Percentiles rank a stretch among this genome's conserved stretches.
phyloP scores from a whole-genome alignment of 1,140 invertebrate species.

The Sogatella furcifera region DNA sequence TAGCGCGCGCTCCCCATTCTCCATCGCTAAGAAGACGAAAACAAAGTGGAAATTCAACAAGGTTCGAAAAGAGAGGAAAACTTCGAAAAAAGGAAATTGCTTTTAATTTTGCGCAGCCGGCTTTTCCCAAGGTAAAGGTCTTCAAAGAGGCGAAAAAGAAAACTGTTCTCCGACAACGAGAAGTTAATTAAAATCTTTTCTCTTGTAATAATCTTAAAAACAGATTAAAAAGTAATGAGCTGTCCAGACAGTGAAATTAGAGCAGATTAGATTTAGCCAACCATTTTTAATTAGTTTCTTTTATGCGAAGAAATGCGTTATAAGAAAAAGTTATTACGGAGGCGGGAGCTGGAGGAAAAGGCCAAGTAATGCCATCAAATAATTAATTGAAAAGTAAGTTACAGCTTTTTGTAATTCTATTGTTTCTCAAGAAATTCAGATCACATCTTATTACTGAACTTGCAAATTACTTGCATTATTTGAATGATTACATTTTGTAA shows the following conservation, averaged over 20 bases:
- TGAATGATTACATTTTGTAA: too few species aligned
- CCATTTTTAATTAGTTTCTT: conserved; percentile 19
- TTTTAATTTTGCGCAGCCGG: too few species aligned
- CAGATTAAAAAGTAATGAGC: conserved; percentile 37
- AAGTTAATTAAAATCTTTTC: conserved; percentile 23
- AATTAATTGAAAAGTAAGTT: conserved; percentile 15
- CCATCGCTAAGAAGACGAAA: too few species aligned
- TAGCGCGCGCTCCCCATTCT: too few species aligned
- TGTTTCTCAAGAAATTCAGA: too few species aligned
- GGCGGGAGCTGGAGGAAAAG: conserved; percentile 7
- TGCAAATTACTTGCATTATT: too few species aligned
- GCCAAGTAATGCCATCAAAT: conserved; percentile 15
- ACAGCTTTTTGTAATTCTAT: background rate
- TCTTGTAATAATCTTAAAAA: conserved; percentile 33
- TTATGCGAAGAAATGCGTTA: conserved; percentile 1
- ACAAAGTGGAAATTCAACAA: too few species aligned
- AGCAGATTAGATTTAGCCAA: conserved; percentile 25
- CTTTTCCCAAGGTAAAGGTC: too few species aligned
- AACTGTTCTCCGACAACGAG: background rate
- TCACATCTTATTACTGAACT: too few species aligned
- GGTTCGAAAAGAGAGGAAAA: too few species aligned
- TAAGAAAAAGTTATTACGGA: conserved; percentile 2
- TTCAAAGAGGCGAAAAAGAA: too few species aligned
- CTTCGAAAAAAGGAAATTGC: too few species aligned
- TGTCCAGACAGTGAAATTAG: conserved; percentile 32